A percentile compares a stretch with the other conserved stretches of the same genome.
Conservation (phyloP, 2,797 vertebrate genomes). For the Siniperca scherzeri region DNA sequence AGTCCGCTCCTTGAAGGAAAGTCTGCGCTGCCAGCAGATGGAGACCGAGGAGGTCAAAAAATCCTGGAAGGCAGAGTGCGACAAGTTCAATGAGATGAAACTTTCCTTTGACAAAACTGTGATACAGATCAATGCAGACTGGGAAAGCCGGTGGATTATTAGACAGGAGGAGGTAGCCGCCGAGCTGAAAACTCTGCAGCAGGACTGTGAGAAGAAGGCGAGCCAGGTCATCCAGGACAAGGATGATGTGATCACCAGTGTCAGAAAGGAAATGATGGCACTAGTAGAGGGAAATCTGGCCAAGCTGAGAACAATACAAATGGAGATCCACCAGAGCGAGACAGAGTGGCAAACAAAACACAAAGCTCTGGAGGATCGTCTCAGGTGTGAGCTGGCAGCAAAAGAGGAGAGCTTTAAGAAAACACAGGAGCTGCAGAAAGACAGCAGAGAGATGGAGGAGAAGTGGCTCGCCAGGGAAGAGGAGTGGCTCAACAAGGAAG, state of each 20-base stretch:
- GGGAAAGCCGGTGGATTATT: neutral
- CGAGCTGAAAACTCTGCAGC: neutral
- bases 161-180: neutral
- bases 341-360: neutral
- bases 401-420: neutral
- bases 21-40: neutral
- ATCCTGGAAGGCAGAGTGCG: neutral
- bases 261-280: neutral
- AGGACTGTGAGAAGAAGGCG: neutral
- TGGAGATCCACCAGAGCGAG: neutral
- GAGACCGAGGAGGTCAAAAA: neutral
- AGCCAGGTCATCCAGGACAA: neutral
- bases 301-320: neutral
- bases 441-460: neutral
- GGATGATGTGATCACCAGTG: neutral
- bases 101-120: neutral
- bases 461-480: neutral
- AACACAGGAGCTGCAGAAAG: constrained; percentile 6
- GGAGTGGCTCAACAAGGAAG: neutral
- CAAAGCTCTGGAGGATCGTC: neutral
- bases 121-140: neutral
- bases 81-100: neutral
- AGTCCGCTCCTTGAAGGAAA: neutral
- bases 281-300: neutral
- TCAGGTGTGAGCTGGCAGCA: neutral